phyloP scores from a whole-genome alignment of 2,888 invertebrate species.

The Dilophus febrilis region DNA sequence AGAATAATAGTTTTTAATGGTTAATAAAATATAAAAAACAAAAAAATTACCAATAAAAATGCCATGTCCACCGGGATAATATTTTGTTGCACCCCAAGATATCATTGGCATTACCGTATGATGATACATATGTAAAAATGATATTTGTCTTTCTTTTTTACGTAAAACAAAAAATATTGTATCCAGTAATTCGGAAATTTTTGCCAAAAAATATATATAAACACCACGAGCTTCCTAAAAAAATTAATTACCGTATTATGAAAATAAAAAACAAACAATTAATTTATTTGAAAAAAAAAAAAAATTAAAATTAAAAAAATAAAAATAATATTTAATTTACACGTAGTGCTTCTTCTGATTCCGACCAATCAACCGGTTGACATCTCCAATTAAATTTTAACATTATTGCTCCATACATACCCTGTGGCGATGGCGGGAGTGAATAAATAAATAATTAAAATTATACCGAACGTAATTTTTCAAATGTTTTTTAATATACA shows the following conservation, averaged over 20 bases:
- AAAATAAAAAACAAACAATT: background rate
- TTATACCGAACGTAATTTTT: too few relatives aligned
- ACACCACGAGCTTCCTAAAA: slow-evolving; percentile 50
- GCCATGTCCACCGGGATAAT: slow-evolving; percentile 74
- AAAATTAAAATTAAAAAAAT: background rate
- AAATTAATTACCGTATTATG: background rate
- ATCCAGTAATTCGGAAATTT: slow-evolving; percentile 77
- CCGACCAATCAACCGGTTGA: slow-evolving; percentile 77
- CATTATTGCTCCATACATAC: slow-evolving; percentile 60
- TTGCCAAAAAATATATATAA: slow-evolving; percentile 75
- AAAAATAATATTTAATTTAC: slow-evolving; percentile 41
- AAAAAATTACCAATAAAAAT: slow-evolving; percentile 46
- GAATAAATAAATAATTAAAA: too few relatives aligned
- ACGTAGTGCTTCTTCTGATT: slow-evolving; percentile 54
- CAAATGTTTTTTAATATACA: too few relatives aligned
- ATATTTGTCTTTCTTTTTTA: slow-evolving; percentile 79
- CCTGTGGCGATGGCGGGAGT: slow-evolving; percentile 44
- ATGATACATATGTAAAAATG: slow-evolving; percentile 83
- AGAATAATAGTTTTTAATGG: slow-evolving; percentile 8
- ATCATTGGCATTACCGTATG: slow-evolving; percentile 90
- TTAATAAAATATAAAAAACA: background rate
- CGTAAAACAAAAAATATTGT: slow-evolving; percentile 86
- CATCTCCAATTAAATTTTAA: slow-evolving; percentile 75
- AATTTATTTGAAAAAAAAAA: background rate
- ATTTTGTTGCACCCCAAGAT: slow-evolving; percentile 85